phyloP scores from a whole-genome alignment of 1,140 invertebrate genomes.

The Acyrthosiphon pisum region DNA sequence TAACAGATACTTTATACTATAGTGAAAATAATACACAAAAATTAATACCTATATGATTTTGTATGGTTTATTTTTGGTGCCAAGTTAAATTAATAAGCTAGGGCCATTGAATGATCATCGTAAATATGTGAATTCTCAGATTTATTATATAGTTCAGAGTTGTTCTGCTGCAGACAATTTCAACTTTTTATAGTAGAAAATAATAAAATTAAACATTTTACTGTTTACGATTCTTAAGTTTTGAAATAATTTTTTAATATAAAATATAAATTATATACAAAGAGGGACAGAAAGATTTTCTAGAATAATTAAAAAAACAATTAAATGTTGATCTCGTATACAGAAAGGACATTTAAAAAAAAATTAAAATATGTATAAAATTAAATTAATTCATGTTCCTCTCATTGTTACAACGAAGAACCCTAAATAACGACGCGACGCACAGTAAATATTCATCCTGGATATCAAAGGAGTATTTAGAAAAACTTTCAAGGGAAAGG shows the following conservation, averaged over 20 bases:
- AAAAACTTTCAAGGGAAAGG: neutral
- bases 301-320: neutral
- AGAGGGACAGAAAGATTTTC: neutral
- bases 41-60: too few species aligned
- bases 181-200: neutral
- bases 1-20: too few species aligned
- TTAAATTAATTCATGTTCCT: neutral
- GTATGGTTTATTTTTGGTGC: too few species aligned
- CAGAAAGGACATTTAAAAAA: neutral
- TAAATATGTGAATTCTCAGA: neutral
- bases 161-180: neutral
- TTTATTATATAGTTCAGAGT: neutral
- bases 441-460: neutral
- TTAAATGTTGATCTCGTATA: neutral
- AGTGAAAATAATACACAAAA: too few species aligned
- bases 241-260: neutral
- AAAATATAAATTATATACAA: slow-evolving; percentile 3
- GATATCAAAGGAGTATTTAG: neutral
- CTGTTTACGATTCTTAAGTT: neutral
- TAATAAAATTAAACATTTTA: neutral
- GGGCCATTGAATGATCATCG: too few species aligned
- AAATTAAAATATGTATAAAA: neutral
- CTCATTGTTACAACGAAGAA: neutral
- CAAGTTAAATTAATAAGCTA: too few species aligned
- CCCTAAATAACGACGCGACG: neutral